These are phyloP conservation scores for Polypedilum pembai DNA, from an alignment of 1,140 invertebrate species.

Conservation along the genomic window DNA sequence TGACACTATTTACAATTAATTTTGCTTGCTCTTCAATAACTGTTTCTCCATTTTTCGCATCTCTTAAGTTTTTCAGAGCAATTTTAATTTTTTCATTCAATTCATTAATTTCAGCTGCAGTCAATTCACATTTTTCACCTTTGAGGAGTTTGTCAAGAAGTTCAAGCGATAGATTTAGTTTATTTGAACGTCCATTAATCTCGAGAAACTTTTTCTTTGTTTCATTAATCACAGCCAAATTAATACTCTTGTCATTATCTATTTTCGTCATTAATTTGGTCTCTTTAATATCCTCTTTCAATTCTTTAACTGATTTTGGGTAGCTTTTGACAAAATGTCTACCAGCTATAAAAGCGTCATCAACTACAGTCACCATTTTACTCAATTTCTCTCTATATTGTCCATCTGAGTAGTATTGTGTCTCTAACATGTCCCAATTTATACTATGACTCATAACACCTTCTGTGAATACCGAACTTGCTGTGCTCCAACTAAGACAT, in stretches of 20 bases:
- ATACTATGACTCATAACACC: constrained; percentile 93
- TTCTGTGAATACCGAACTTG: constrained; percentile 91
- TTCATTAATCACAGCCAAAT: background rate
- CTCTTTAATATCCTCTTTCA: constrained; percentile 37
- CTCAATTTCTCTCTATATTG: constrained; percentile 72
- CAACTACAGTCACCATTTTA: constrained; percentile 67
- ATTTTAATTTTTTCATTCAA: constrained; percentile 40
- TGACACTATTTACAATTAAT: background rate
- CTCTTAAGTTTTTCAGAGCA: background rate
- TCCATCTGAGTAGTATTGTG: constrained; percentile 80
- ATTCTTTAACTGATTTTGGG: constrained; percentile 49
- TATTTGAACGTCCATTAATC: constrained; percentile 25
- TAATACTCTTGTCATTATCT: constrained; percentile 23
- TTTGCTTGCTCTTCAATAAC: background rate
- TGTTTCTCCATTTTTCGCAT: background rate
- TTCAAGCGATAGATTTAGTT: background rate
- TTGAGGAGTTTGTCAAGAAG: constrained; percentile 42
- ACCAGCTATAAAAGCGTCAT: constrained; percentile 68
- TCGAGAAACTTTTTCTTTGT: constrained; percentile 4
- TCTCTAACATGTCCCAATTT: constrained; percentile 84
- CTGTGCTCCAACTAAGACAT: constrained; percentile 95
- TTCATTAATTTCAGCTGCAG: constrained; percentile 43
- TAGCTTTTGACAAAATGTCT: constrained; percentile 73
- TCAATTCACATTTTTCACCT: constrained; percentile 43
- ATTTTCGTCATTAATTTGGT: constrained; percentile 32